Evolutionary conservation across 1,140 invertebrate species (phyloP).

Genomic region (Plectrocnemia conspersa): DNA sequence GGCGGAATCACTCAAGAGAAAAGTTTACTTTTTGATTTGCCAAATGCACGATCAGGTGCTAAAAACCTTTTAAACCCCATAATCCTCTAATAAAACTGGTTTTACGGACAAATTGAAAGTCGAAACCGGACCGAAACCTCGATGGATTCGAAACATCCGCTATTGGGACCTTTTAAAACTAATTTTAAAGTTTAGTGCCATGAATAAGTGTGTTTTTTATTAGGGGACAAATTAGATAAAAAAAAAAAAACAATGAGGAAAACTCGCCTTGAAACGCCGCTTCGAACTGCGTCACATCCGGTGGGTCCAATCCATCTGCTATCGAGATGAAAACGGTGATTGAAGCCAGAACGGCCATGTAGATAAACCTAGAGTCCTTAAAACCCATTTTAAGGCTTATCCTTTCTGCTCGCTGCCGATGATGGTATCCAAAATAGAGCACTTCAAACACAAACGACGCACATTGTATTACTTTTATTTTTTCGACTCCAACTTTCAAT

Average conservation of each 20-base stretch:
- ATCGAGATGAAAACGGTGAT: background rate
- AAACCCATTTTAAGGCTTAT: constrained; percentile 17
- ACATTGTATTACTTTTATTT: constrained; percentile 10
- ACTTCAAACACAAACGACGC: constrained; percentile 7
- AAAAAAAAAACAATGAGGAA: background rate
- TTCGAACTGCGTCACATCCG: constrained; percentile 11
- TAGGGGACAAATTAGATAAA: background rate
- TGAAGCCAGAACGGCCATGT: background rate
- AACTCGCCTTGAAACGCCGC: constrained; percentile 17
- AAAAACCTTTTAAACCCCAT: too few species aligned
- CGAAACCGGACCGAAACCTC: too few species aligned
- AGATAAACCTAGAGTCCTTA: background rate
- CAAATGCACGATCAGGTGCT: too few species aligned
- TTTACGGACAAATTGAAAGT: too few species aligned
- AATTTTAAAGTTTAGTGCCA: too few species aligned
- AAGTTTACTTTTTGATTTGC: too few species aligned
- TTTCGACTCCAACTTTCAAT: background rate
- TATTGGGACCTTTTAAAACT: too few species aligned
- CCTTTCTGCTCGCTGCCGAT: too few species aligned
- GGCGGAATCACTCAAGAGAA: too few species aligned
- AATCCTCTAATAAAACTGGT: too few species aligned
- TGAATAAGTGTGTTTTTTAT: too few species aligned
- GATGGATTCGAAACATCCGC: too few species aligned
- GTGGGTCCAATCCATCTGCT: constrained; percentile 10
- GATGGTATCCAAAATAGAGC: background rate